phyloP scores from a whole-genome alignment of 2,797 vertebrate species.

The Knipowitschia caucasica region DNA sequence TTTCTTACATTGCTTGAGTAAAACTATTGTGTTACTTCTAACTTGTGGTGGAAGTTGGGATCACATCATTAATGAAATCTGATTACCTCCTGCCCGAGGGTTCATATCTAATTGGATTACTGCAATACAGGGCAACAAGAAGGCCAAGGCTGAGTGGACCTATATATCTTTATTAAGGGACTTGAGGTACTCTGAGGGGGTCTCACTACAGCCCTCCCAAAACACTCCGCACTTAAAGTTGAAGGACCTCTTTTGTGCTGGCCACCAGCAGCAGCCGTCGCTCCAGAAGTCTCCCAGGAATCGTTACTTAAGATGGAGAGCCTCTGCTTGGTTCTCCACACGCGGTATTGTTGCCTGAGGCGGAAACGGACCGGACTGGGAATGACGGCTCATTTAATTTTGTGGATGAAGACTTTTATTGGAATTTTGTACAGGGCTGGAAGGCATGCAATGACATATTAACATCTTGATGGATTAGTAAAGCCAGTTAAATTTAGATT shows the following conservation, averaged over 20 bases:
- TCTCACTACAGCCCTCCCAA: constrained; percentile 34
- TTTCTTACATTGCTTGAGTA: not conserved
- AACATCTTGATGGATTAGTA: constrained; percentile 5
- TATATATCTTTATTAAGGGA: constrained; percentile 32
- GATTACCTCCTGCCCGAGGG: constrained; percentile 66
- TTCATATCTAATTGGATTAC: constrained; percentile 70
- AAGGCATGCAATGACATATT: constrained; percentile 15
- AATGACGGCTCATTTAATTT: constrained; percentile 40
- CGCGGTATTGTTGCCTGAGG: constrained; percentile 40
- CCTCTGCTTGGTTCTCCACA: constrained; percentile 43
- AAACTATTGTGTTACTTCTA: not conserved
- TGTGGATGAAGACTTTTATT: constrained; percentile 41
- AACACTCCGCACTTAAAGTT: constrained; percentile 64
- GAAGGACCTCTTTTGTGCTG: constrained; percentile 70
- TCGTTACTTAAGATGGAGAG: constrained; percentile 50
- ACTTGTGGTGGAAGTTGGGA: constrained; percentile 41
- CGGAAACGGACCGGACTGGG: constrained; percentile 33
- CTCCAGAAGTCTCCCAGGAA: constrained; percentile 67
- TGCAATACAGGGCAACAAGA: constrained; percentile 28
- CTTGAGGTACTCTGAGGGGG: constrained; percentile 35
- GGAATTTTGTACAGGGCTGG: constrained; percentile 18
- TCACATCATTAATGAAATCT: constrained; percentile 59
- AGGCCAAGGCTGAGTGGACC: constrained; percentile 17
- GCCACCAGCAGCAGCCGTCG: constrained; percentile 44
- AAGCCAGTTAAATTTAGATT: constrained; percentile 2